Evolutionary conservation across 2,113 vertebrate genomes (phyloP), one percentile per base, ranked within the genome.

Genomic region (Suncus etruscus): DNA sequence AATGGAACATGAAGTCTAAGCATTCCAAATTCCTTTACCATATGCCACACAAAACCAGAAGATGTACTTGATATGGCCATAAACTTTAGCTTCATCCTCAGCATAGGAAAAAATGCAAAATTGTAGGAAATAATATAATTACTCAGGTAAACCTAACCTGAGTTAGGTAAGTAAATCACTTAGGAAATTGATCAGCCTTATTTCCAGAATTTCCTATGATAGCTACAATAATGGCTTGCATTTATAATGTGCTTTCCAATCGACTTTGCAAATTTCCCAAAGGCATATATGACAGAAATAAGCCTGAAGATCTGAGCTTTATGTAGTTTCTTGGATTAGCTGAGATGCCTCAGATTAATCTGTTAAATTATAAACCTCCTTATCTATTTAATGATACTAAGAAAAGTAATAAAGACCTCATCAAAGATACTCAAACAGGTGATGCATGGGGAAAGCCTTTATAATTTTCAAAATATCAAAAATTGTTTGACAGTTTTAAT

Each of bases 321-420:
- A 54, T 18, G n/a, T 18, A 68, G 27, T 20, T 93, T 2, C 50
- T 7, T 76, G 91, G 73, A 87, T 45, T 85, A 74, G 68, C 39
- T 54, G 58, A 87, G 29, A 81, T 74, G 91, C 32, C 89, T 79
- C 31, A 76, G 75, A 7, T n/a, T 58, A 77, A 83, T 86, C 11
- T 58, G 9, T 83, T 74, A 75, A 51, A 11, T 87, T 84, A 25
- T 66, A 74, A 24, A 65, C 39, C 39, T 39, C 39, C 39, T 39
- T 39, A 39, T 39, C 39, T 39, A 39, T 39, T 39, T 84, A 75
- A 27, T 72, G 50, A 77, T 51, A 86, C 11, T 47, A 83, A 73
- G 14, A n/a, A n/a, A 82, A 77, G 11, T 48, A 39, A 39, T 39
- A 39, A 39, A 39, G 39, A 39, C 39, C 39, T 39, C 39, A 39